Evolutionary conservation across 2,797 vertebrate genomes (phyloP).

Genomic region (Ctenopoma multispine): DNA sequence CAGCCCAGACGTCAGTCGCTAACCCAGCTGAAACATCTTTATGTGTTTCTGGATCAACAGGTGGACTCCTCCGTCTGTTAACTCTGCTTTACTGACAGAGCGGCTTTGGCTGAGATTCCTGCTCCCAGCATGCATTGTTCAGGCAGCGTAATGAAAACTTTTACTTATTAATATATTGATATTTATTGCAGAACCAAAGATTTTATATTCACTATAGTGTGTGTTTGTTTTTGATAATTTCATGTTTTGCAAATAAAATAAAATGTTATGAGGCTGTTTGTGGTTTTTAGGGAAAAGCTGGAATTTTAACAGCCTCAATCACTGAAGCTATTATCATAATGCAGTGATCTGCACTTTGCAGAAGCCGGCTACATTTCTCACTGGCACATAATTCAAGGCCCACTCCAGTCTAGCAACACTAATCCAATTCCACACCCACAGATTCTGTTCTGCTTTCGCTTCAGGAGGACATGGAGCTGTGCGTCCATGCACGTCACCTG

Average conservation of each 20-base stretch:
- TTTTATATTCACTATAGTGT: constrained; percentile 26
- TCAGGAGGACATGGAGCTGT: constrained; percentile 37
- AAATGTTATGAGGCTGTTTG: constrained; percentile 17
- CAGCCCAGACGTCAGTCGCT: constrained; percentile 56
- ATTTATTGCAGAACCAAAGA: constrained; percentile 65
- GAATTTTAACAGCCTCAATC: constrained; percentile 5
- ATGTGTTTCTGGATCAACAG: constrained; percentile 55
- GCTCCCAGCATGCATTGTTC: constrained; percentile 9
- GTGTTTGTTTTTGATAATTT: constrained; percentile 30
- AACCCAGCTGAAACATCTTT: constrained; percentile 33
- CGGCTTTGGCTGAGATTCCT: constrained; percentile 24
- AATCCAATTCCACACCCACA: constrained; percentile 62
- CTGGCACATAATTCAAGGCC: constrained; percentile 60
- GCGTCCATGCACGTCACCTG: constrained; percentile 68
- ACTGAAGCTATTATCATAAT: constrained; percentile 6
- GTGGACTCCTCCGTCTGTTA: constrained; percentile 56
- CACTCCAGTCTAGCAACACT: constrained; percentile 45
- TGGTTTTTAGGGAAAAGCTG: neutral
- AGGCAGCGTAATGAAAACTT: constrained; percentile 27
- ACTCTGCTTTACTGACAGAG: constrained; percentile 41
- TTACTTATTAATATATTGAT: constrained; percentile 54
- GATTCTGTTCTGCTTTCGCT: constrained; percentile 52
- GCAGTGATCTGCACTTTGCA: constrained; percentile 23
- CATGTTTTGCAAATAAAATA: constrained; percentile 45
- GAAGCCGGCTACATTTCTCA: constrained; percentile 52